Base-by-base conservation (phyloP, 2,797 vertebrate species). In the Mormyrus hasselquistii region DNA sequence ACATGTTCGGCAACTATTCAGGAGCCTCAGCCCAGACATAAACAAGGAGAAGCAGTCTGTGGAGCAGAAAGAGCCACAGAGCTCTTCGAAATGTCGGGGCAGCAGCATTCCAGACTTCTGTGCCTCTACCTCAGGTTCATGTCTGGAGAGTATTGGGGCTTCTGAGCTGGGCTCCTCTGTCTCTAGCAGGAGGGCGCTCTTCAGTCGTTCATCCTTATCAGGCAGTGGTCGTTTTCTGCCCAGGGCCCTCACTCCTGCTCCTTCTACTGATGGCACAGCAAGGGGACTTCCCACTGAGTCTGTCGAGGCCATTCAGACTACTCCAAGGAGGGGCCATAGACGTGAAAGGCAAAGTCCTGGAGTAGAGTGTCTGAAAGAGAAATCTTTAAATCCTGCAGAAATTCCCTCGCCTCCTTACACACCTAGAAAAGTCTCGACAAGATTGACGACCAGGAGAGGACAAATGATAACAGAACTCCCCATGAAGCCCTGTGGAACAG, bases 1-100 rank as follows among this genome's bases (percentile, higher is more conserved):
- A 0, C 92, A 96, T 0, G 95, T 97, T 86, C 95, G 97, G 12
- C 95, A 97, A 91, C 94, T 97, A 87, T 98, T 97, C 89, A 94
- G 94, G 34, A 97, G 95, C 92, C 96, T 97, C 69, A 96, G 95
- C 90, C 94, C 94, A 0, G 96, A 96, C 91, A 94, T 95, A 83
- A 97, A 97, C 90, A 92, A 90, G 0, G 94, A 95, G 91, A 92
- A 94, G 86, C 87, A 50, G 2, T 88, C 91, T 0, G 92, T 91
- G 55, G 92, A 92, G 44, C 93, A 92, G 34, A 93, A 88, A 69
- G 94, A 94, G 86, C 69, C 91, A 2, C 62, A 89, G 87, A 86
- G 91, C 0, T 0, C 92, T 90, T 4, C 93, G 10, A 96, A 92
- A 49, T 89, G 94, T 52, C 90, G 84, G 85, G 90, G 89, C 88